A percentile compares a stretch with the other conserved stretches of the same genome.
Evolutionary conservation across 2,797 vertebrate genomes (phyloP).

Genomic region (Enteromius anoplus): DNA sequence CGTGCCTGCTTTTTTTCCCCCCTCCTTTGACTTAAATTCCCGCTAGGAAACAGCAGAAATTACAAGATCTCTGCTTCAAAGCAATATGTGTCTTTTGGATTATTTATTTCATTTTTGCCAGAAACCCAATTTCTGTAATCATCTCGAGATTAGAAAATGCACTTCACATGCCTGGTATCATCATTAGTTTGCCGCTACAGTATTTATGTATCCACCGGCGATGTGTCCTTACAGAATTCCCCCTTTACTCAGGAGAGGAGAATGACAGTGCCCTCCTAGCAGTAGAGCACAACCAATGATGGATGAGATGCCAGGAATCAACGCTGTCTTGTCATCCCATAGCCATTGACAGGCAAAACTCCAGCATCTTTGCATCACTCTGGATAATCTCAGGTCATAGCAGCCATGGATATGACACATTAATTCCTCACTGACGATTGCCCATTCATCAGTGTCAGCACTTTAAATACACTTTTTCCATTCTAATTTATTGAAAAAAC

Average conservation of each 20-base stretch:
- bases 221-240: constrained; percentile 39
- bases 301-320: constrained; percentile 74
- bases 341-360: constrained; percentile 71
- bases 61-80: constrained; percentile 44
- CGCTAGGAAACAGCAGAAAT: constrained; percentile 43
- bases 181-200: constrained; percentile 33
- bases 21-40: constrained; percentile 19
- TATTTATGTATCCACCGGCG: constrained; percentile 23
- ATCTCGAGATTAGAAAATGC: constrained; percentile 6
- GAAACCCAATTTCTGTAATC: constrained; percentile 35
- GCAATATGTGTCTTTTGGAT: not conserved
- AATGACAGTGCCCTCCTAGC: constrained; percentile 73
- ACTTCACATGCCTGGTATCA: constrained; percentile 41
- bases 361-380: constrained; percentile 66
- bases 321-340: constrained; percentile 59
- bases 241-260: constrained; percentile 29
- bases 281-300: constrained; percentile 74
- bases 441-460: constrained; percentile 77
- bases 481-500: constrained; percentile 61
- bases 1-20: not conserved
- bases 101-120: constrained; percentile 32
- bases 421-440: constrained; percentile 74
- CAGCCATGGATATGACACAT: constrained; percentile 68
- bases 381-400: constrained; percentile 73
- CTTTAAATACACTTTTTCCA: constrained; percentile 57